Evolutionary conservation across 1,140 invertebrate genomes (phyloP), one percentile per base, ranked within the genome.

Genomic region (Bicyclus anynana): DNA sequence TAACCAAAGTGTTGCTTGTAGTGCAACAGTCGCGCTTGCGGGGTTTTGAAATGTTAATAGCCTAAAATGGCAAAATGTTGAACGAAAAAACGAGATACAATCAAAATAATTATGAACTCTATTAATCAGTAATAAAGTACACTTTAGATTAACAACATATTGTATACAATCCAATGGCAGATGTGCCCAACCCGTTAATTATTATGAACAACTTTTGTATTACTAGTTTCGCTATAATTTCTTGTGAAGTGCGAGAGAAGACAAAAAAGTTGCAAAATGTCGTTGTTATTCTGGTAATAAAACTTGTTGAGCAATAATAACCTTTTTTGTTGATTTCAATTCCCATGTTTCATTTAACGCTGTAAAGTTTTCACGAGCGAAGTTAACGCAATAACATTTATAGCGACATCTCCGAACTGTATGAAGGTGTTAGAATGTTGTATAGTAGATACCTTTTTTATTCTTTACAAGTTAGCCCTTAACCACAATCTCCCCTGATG

Each of bases 171-270:
- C 17, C 44, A 26, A 48, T 16, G 35, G 71, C 72, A 79, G 71
- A 77, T 78, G 76, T 53, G 67, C 56, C 66, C 49, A 52, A 70
- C 69, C 65, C 68, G 69, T 73, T 79, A 77, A 78, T 80, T 80
- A 75, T 59, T 80, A 75, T 59, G 49, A 72, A 67, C 70, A 57
- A 72, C 67, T 74, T 78, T 59, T 47, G 50, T 52, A 73, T 75
- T 74, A 76, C 78, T 74, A 82, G 73, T 75, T 74, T 65, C 60
- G 63, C 51, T 44, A 21, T 52, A 52, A 59, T 59, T 78, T 66
- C 65, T 70, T 61, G 53, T 65, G 58, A 67, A 69, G 69, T 61
- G 62, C 67, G 76, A 67, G 18, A 73, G 68, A 61, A 23, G 46
- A 55, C 59, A 74, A 76, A 77, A 77, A 77, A 62, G n/a, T 53